Conservation (phyloP, 2,888 invertebrate species). For the Micropterix aruncella region DNA sequence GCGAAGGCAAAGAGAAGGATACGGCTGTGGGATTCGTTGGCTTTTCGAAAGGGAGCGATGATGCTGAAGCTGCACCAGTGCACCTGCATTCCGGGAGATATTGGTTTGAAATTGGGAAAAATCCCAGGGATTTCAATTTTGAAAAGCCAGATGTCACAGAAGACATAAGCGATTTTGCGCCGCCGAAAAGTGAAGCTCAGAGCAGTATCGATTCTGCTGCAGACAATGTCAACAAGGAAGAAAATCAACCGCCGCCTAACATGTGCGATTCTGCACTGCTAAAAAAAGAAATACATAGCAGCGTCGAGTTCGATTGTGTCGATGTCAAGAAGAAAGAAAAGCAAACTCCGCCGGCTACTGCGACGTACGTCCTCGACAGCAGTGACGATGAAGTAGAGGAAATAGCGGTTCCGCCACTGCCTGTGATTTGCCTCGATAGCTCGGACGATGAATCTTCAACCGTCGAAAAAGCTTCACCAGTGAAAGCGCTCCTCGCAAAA, state of each 20-base stretch:
- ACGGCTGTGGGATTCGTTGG: too few relatives aligned
- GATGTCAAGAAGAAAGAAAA: too few relatives aligned
- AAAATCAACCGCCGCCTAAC: neutral
- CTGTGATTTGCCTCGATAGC: conserved; percentile 34
- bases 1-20: too few relatives aligned
- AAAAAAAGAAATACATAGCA: neutral
- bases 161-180: neutral
- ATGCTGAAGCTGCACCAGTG: neutral
- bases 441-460: conserved; percentile 26
- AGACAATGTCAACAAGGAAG: neutral
- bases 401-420: conserved; percentile 30
- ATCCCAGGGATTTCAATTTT: neutral
- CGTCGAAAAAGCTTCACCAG: neutral
- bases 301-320: neutral
- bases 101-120: conserved; percentile 2
- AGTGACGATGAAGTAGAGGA: conserved; percentile 37
- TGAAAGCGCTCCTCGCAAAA: neutral
- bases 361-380: conserved; percentile 15
- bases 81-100: conserved; percentile 3
- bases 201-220: neutral
- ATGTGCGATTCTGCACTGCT: neutral
- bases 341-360: neutral
- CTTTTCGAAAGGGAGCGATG: too few relatives aligned
- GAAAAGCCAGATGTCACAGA: neutral
- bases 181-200: neutral